Evolutionary conservation across 2,113 vertebrate species (phyloP).

Genomic region (Galeopterus variegatus): DNA sequence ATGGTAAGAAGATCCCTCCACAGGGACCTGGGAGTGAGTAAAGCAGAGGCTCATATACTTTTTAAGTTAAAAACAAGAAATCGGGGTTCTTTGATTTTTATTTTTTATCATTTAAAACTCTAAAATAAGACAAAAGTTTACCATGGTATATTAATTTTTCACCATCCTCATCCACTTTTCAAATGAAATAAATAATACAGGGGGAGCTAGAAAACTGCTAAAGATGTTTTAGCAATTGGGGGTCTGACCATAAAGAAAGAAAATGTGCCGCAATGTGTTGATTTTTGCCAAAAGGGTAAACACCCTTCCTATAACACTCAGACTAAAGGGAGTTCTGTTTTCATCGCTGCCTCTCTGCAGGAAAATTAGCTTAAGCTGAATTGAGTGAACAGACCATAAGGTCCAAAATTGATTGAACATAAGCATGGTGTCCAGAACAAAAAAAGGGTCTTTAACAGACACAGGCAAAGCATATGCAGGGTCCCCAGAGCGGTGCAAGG

Average conservation of each 20-base stretch:
- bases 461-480: neutral
- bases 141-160: neutral
- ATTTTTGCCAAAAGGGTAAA: constrained; percentile 2
- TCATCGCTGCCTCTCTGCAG: neutral
- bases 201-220: neutral
- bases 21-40: accelerated
- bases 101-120: neutral
- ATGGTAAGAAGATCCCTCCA: too few relatives aligned
- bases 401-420: neutral
- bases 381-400: neutral
- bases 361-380: neutral
- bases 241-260: neutral
- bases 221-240: neutral
- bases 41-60: neutral
- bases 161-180: neutral
- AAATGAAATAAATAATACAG: neutral
- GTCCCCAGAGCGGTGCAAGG: too few relatives aligned
- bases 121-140: neutral
- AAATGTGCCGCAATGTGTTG: neutral
- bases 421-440: neutral
- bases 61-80: constrained; percentile 23
- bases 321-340: neutral
- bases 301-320: neutral
- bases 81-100: neutral
- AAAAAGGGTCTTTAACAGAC: neutral